phyloP scores from a whole-genome alignment of 2,113 vertebrate genomes.

The Martes martes region DNA sequence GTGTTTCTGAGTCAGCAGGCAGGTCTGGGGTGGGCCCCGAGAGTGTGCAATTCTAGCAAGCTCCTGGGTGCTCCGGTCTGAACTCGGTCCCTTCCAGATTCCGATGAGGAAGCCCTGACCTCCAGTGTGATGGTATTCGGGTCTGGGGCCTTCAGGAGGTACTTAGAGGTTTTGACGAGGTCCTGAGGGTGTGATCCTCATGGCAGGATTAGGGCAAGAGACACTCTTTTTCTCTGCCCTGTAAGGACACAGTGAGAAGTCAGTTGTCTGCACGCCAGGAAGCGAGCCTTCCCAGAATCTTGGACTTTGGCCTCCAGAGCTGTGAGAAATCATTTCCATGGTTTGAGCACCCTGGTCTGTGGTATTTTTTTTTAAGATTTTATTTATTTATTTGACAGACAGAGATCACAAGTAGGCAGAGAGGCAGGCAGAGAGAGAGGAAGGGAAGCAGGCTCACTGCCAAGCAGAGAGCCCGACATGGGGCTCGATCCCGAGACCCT shows the following conservation, averaged over 20 bases:
- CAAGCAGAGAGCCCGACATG: rapidly evolving
- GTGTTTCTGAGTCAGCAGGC: neutral
- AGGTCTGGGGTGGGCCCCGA: neutral
- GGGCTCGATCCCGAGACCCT: too few species aligned
- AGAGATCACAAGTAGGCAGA: too few species aligned
- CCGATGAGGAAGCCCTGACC: neutral
- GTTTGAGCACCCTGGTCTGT: neutral
- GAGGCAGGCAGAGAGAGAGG: too few species aligned
- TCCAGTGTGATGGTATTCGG: neutral
- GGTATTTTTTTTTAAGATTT: neutral
- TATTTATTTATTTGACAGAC: too few species aligned
- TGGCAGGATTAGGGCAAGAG: neutral
- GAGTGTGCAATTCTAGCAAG: neutral
- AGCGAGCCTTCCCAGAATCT: neutral
- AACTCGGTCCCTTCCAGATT: neutral
- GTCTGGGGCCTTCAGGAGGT: neutral
- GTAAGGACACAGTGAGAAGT: neutral
- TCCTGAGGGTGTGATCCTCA: neutral
- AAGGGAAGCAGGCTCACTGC: too few species aligned
- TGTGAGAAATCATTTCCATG: neutral
- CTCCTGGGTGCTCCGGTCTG: neutral
- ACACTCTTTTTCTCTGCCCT: neutral
- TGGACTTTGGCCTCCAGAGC: neutral
- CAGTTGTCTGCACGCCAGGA: neutral
- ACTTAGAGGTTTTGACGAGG: neutral